A percentile compares a stretch with the other conserved stretches of the same genome.
phyloP scores from a whole-genome alignment of 2,888 invertebrate genomes.

The Trichacis sp. region DNA sequence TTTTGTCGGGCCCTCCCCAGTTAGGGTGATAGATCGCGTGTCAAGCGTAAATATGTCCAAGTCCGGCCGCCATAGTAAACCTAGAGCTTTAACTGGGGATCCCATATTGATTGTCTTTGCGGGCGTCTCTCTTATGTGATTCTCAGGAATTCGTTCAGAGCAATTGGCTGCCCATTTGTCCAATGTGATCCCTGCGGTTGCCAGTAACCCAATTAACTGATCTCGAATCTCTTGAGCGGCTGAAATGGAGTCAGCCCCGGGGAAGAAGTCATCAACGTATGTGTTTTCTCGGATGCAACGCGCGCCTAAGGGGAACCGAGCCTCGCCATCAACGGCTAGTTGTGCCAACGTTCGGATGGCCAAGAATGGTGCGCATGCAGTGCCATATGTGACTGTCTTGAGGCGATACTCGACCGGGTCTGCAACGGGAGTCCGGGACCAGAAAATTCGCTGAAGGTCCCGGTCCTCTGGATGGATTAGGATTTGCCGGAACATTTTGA shows the following conservation, averaged over 20 bases:
- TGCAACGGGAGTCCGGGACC: slow-evolving; percentile 39
- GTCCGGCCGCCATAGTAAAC: too few species aligned
- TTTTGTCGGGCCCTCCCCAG: too few species aligned
- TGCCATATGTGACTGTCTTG: too few species aligned
- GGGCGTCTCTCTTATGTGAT: too few species aligned
- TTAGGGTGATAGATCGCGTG: too few species aligned
- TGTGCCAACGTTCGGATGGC: slow-evolving; percentile 34
- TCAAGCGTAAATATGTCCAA: neutral
- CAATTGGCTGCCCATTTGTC: slow-evolving; percentile 3
- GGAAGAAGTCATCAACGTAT: slow-evolving; percentile 14
- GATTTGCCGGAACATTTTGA: neutral
- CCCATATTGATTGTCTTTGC: too few species aligned
- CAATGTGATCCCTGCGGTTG: neutral
- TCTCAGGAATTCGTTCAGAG: too few species aligned
- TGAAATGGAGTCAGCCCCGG: neutral
- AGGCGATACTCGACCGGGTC: slow-evolving; percentile 5
- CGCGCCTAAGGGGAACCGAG: slow-evolving; percentile 9
- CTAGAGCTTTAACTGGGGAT: too few species aligned
- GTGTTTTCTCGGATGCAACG: neutral
- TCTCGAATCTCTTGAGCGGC: neutral
- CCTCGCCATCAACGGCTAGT: slow-evolving; percentile 28
- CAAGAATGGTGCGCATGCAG: slow-evolving; percentile 46
- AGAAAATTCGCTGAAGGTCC: slow-evolving; percentile 50
- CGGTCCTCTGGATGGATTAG: neutral
- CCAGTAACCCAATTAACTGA: neutral